Conservation (phyloP, 2,113 vertebrate genomes). For the Lophius piscatorius region DNA sequence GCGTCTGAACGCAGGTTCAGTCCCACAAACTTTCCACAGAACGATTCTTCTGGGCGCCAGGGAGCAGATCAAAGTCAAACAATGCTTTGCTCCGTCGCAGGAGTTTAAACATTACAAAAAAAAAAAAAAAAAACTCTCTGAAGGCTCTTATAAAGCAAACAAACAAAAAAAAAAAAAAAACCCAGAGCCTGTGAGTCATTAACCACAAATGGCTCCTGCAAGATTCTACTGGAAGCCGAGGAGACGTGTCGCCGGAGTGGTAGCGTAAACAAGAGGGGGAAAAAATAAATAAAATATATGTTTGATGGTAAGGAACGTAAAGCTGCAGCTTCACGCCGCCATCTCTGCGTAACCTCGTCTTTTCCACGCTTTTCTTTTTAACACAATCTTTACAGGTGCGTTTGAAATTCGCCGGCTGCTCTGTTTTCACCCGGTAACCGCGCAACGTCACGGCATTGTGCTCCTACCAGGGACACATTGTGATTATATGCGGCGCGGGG, state of each 20-base stretch:
- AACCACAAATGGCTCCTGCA: constrained; percentile 47
- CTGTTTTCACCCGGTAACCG: constrained; percentile 70
- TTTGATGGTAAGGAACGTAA: no score
- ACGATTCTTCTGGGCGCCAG: constrained; percentile 9
- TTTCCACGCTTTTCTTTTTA: constrained; percentile 45
- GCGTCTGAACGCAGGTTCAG: no score
- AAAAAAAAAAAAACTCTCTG: constrained; percentile 32
- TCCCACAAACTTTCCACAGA: not conserved
- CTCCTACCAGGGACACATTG: constrained; percentile 66
- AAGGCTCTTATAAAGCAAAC: constrained; percentile 37
- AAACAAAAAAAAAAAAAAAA: constrained; percentile 56
- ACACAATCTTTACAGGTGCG: constrained; percentile 47
- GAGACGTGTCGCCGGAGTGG: constrained; percentile 12
- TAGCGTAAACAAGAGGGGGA: constrained; percentile 12
- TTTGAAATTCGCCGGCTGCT: constrained; percentile 53
- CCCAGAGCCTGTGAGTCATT: constrained; percentile 55
- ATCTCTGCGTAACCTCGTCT: constrained; percentile 35
- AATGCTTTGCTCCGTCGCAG: constrained; percentile 26
- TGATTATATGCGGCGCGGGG: constrained; percentile 68
- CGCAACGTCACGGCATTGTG: constrained; percentile 65
- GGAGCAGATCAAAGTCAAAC: constrained; percentile 49
- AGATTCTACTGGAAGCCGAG: constrained; percentile 27
- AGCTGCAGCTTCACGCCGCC: constrained; percentile 12
- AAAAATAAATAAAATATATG: no score
- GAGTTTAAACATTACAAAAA: constrained; percentile 51